Evolutionary conservation across 2,888 invertebrate genomes (phyloP).

Genomic region (Limnephilus rhombicus): DNA sequence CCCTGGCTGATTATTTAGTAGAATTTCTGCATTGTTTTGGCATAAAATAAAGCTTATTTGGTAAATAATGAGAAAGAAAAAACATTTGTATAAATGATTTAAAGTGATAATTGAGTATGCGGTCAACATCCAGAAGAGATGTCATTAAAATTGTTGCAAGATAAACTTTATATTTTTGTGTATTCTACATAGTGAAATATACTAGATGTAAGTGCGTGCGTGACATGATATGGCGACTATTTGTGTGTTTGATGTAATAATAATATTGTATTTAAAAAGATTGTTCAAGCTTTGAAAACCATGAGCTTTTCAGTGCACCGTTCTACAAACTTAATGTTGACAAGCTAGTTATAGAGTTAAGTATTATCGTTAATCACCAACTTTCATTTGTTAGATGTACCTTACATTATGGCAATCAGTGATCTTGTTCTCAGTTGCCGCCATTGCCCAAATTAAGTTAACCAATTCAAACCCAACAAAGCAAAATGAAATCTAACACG

Average conservation of each 20-base stretch:
- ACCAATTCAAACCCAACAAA: not conserved
- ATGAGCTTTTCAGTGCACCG: slow-evolving; percentile 60
- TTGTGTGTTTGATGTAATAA: slow-evolving; percentile 16
- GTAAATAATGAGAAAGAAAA: not conserved
- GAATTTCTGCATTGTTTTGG: not conserved
- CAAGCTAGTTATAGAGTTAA: slow-evolving; percentile 29
- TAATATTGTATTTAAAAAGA: not conserved
- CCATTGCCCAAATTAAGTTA: not conserved
- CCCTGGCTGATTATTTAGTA: not conserved
- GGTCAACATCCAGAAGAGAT: slow-evolving; percentile 39
- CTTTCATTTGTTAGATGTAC: not conserved
- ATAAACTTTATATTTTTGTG: slow-evolving; percentile 45
- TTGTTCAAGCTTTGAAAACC: slow-evolving; percentile 50
- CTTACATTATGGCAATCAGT: not conserved
- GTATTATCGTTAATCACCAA: slow-evolving; percentile 28
- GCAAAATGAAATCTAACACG: not conserved
- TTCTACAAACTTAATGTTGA: slow-evolving; percentile 51
- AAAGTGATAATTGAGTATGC: slow-evolving; percentile 54
- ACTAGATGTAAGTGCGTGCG: slow-evolving; percentile 3
- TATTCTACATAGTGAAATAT: slow-evolving; percentile 35
- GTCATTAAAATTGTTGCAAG: slow-evolving; percentile 28
- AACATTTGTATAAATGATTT: slow-evolving; percentile 20
- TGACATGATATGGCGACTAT: slow-evolving; percentile 8
- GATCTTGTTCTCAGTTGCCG: not conserved
- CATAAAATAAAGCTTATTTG: slow-evolving; percentile 1